Evolutionary conservation across 2,113 vertebrate genomes (phyloP), one percentile per base, ranked within the genome.

Genomic region (Pseudorasbora parva): DNA sequence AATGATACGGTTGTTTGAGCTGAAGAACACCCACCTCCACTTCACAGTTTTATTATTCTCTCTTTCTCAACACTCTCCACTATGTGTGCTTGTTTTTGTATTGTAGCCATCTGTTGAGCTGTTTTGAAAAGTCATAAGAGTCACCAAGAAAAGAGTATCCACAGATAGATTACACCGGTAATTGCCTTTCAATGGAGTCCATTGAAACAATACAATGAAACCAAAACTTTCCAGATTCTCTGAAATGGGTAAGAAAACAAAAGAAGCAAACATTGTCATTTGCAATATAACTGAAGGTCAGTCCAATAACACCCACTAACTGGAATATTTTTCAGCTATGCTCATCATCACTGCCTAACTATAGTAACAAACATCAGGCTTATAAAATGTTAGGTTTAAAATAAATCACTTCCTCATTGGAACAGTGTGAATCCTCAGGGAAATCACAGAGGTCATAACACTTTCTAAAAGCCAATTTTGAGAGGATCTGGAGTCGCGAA

Each of bases 51-150:
- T 74, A 19, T 82, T 62, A 68, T 68, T 82, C 47, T 84, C 45
- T 49, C 89, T 87, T 77, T 49, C 43, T 27, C 33, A 78, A 60
- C n/a, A 11, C 21, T 64, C 60, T 37, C 75, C 3, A 71, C n/a
- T 84, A 41, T 71, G 17, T 78, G 54, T 68, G 76, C 74, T 78
- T 78, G 49, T 72, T 80, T 75, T 84, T 80, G 37, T 17, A 62
- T 86, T 66, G 17, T 71, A 78, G 43, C 64, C 73, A 47, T 81
- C n/a, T 77, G 72, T 57, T 64, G 11, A 71, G 25, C 14, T 25
- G 12, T 10, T 60, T 23, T 23, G 17, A 3, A 41, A 69, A 43
- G 10, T 10, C 23, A 47, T 47, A 17, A 73, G n/a, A 54, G 41
- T 47, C 49, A 82, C 25, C 5, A 49, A 79, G n/a, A 79, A 66